Base-by-base conservation (phyloP, 2,888 invertebrate species). In the Chirona hameri region DNA sequence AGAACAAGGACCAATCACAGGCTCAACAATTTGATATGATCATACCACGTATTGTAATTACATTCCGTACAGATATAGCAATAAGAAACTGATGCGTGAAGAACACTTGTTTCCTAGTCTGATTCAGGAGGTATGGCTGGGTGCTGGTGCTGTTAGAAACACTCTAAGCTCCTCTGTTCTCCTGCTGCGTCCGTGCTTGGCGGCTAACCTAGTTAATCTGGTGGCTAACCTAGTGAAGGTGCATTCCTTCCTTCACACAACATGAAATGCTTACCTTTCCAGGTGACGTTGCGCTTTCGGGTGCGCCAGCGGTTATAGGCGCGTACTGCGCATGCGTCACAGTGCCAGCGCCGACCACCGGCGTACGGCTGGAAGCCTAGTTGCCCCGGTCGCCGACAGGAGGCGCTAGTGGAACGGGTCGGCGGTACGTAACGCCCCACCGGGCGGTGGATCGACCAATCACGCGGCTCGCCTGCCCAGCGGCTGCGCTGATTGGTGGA, bases 351-450 rank as follows among this genome's bases (percentile, higher is more conserved):
- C 39, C 76, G 31, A 18, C 76, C 24, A 10, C 21, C 39, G 76
- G 76, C 76, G 39, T 76, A 76, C 76, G 76, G 31, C 76, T 76
- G 76, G 39, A 76, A 76, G 39, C 76, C 76, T 4, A 24, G 14
- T 7, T 76, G 76, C 39, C 12, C 21, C 39, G 76, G 76, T 1
- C 76, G 31, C 18, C 76, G 76, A 76, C 76, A 76, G 76, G 39
- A 15, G 76, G 76, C 76, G 15, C 76, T 76, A 39, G 76, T 39
- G 21, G 76, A 39, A 9, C 76, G 76, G 9, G 76, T 90, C 27
- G 91, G 90, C 1, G 94, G 94, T 87, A 93, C 93, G 88, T 95
- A 95, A 83, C 94, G 92, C 86, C 91, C 92, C 85, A 91, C 91
- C 52, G 94, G 94, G 81, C 92, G 91, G 88, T 95, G 94, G 76